Percentiles rank a stretch among this genome's conserved stretches.
phyloP scores from a whole-genome alignment of 1,140 invertebrate species.

The Drosophila ficusphila region DNA sequence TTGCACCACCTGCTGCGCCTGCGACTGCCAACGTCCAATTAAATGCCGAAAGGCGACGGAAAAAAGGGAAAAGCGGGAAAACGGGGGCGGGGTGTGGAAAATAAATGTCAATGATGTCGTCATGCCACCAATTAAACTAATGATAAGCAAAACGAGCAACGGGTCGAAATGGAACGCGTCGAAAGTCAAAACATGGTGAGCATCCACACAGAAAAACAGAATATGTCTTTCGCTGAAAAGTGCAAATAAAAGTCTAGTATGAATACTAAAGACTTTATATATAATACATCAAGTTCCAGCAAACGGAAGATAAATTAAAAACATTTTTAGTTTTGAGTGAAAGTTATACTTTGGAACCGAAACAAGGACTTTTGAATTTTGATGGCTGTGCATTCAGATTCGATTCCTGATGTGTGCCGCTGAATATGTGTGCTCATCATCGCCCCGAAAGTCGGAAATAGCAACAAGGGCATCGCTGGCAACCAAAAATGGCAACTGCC shows the following conservation, averaged over 20 bases:
- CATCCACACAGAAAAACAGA: neutral
- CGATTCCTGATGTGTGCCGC: conserved; percentile 11
- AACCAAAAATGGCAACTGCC: conserved; percentile 59
- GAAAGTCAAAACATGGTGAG: conserved; percentile 68
- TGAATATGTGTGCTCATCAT: conserved; percentile 12
- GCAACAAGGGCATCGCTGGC: conserved; percentile 17
- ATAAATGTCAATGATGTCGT: conserved; percentile 52
- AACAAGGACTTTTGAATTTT: neutral
- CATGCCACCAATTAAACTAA: conserved; percentile 83
- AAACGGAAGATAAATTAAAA: too few species aligned
- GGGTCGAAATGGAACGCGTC: conserved; percentile 26
- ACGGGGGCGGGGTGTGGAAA: neutral
- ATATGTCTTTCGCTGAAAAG: neutral
- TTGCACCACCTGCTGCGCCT: conserved; percentile 54
- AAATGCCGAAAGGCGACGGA: conserved; percentile 59
- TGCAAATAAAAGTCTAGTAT: too few species aligned
- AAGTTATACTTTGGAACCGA: neutral
- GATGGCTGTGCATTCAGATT: conserved; percentile 1
- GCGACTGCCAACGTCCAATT: conserved; percentile 71
- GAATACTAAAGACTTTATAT: too few species aligned
- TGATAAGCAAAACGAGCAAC: conserved; percentile 66
- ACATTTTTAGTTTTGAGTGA: too few species aligned
- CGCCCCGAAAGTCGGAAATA: conserved; percentile 1
- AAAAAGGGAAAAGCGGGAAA: neutral
- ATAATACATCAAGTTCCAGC: too few species aligned